A percentile compares a stretch with the other conserved stretches of the same genome.
phyloP scores from a whole-genome alignment of 2,888 invertebrate species.

The Melanostoma mellinum region DNA sequence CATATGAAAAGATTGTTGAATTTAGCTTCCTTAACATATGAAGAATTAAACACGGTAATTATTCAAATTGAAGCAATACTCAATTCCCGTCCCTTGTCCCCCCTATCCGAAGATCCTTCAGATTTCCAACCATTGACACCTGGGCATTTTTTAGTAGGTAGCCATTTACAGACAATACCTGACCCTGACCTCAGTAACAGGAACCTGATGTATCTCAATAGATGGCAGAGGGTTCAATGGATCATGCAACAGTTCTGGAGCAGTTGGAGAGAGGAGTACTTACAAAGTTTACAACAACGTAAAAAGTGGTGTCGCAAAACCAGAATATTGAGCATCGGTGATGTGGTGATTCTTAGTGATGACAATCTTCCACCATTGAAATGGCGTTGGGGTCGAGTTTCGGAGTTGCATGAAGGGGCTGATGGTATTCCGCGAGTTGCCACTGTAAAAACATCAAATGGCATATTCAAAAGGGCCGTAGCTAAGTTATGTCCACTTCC shows the following conservation, averaged over 20 bases:
- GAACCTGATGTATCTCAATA: conserved; percentile 10
- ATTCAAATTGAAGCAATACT: conserved; percentile 14
- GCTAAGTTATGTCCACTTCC: conserved; percentile 4
- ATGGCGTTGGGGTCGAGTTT: not conserved
- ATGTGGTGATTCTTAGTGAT: not conserved
- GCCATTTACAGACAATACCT: conserved; percentile 10
- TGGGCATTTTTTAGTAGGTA: conserved; percentile 39
- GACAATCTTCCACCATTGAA: no score
- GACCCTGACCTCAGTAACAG: conserved; percentile 14
- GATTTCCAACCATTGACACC: conserved; percentile 39
- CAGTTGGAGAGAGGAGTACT: conserved; percentile 25
- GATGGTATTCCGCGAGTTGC: conserved; percentile 4
- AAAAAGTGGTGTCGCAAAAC: conserved; percentile 4
- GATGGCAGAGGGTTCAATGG: conserved; percentile 35
- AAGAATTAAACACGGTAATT: conserved; percentile 8
- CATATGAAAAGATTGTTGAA: conserved; percentile 5
- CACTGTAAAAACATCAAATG: not conserved
- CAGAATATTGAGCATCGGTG: not conserved
- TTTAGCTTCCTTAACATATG: conserved; percentile 16
- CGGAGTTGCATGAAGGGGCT: no score
- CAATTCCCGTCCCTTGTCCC: conserved; percentile 26
- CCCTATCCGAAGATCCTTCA: conserved; percentile 16
- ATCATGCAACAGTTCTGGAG: conserved; percentile 28
- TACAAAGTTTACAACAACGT: conserved; percentile 7
- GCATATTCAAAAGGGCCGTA: not conserved